A percentile compares a stretch with the other conserved stretches of the same genome.
phyloP scores from a whole-genome alignment of 2,113 vertebrate species.

The Alligator mississippiensis region DNA sequence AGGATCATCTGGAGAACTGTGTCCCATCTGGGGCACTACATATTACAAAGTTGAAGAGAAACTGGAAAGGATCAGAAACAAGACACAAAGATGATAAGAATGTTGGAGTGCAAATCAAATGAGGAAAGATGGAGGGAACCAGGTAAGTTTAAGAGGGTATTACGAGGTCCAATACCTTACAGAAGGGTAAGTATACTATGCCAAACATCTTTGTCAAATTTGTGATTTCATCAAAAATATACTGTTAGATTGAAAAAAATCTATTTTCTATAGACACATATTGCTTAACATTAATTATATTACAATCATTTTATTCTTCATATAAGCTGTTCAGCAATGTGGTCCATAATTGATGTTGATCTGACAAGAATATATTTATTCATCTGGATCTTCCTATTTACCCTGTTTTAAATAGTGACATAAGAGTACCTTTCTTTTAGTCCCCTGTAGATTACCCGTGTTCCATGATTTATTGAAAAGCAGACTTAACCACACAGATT shows the following conservation, averaged over 20 bases:
- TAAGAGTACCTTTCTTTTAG: neutral
- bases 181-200: neutral
- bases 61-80: too few species aligned
- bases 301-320: neutral
- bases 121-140: too few species aligned
- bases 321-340: neutral
- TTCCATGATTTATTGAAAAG: slow-evolving; percentile 55
- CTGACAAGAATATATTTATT: neutral
- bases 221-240: neutral
- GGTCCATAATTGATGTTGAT: neutral
- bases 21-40: too few species aligned
- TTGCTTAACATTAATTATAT: neutral
- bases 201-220: neutral
- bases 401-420: neutral
- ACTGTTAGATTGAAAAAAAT: neutral
- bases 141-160: neutral
- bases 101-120: too few species aligned
- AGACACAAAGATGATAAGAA: too few species aligned
- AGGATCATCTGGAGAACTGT: too few species aligned
- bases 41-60: too few species aligned
- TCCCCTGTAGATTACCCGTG: neutral
- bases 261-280: neutral
- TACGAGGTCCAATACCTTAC: neutral
- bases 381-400: neutral
- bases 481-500: slow-evolving; percentile 15